phyloP scores from a whole-genome alignment of 2,888 invertebrate genomes.

The Eupeodes luniger region DNA sequence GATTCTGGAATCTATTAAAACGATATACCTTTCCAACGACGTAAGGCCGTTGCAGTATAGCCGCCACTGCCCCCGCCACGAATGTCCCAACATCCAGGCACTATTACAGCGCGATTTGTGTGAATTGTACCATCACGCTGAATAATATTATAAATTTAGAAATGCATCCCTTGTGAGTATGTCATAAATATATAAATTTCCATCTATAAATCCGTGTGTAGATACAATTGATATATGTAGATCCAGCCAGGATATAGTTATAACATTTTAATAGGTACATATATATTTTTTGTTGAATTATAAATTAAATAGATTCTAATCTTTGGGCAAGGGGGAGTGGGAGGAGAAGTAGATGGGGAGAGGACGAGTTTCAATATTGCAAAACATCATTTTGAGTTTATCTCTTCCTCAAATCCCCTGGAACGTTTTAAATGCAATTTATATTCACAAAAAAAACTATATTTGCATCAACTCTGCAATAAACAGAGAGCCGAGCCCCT shows the following conservation, averaged over 20 bases:
- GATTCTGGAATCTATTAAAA: slow-evolving; percentile 35
- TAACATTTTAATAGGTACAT: slow-evolving; percentile 22
- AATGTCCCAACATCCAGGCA: neutral
- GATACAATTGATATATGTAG: neutral
- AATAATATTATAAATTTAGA: slow-evolving; percentile 18
- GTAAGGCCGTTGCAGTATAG: too few species aligned
- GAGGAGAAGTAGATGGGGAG: neutral
- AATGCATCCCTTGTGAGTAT: slow-evolving; percentile 28
- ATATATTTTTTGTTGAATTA: slow-evolving; percentile 51
- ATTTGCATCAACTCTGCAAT: slow-evolving; percentile 12
- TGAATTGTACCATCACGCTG: neutral
- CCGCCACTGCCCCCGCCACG: too few species aligned
- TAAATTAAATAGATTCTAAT: slow-evolving; percentile 76
- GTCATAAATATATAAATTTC: slow-evolving; percentile 2
- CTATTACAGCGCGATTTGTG: neutral
- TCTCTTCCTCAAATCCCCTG: slow-evolving; percentile 58
- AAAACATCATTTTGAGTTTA: slow-evolving; percentile 68
- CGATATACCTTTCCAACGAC: neutral
- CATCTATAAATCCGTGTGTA: neutral
- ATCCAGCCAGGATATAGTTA: slow-evolving; percentile 19
- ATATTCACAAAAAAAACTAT: slow-evolving; percentile 47
- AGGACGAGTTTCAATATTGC: slow-evolving; percentile 49
- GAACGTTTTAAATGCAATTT: slow-evolving; percentile 72
- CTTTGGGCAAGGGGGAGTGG: slow-evolving; percentile 10
- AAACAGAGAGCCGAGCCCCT: neutral